These are phyloP conservation scores for Xyrauchen texanus DNA, from an alignment of 2,113 vertebrate species.

Conservation along the genomic window DNA sequence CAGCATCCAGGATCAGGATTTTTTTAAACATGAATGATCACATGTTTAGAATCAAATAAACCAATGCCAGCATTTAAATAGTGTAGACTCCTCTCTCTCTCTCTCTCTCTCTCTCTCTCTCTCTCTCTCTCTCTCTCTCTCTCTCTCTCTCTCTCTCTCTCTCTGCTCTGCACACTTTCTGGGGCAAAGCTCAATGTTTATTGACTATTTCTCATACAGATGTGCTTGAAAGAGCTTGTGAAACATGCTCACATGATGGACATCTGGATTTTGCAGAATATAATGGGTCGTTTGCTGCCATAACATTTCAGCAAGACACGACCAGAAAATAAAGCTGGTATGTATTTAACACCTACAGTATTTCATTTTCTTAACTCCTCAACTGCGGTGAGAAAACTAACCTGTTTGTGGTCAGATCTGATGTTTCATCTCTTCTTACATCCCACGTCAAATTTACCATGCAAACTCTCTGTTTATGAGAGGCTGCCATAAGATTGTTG, in stretches of 20 bases:
- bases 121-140: too few relatives aligned
- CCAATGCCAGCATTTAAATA: not conserved
- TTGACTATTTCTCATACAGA: not conserved
- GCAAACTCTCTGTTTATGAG: not conserved
- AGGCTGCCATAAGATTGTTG: not conserved
- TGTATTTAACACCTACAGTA: constrained; percentile 39
- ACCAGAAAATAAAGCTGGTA: constrained; percentile 29
- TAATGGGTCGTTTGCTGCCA: not conserved
- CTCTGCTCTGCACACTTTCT: not conserved
- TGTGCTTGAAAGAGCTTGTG: not conserved
- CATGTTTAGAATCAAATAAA: not conserved
- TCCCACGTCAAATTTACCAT: constrained; percentile 17
- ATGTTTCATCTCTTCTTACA: constrained; percentile 27
- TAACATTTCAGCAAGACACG: constrained; percentile 12
- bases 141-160: too few relatives aligned
- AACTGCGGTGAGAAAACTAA: constrained; percentile 35
- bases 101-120: too few relatives aligned
- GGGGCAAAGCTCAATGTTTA: not conserved
- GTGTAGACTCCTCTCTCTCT: not conserved
- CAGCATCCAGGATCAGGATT: too few relatives aligned
- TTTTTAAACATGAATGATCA: not conserved
- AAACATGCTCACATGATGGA: not conserved
- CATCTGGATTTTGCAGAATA: constrained; percentile 11
- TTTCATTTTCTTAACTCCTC: constrained; percentile 24
- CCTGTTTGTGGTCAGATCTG: constrained; percentile 38